Evolutionary conservation across 2,888 invertebrate genomes (phyloP), one percentile per base, ranked within the genome.

Genomic region (Emmelina monodactyla): DNA sequence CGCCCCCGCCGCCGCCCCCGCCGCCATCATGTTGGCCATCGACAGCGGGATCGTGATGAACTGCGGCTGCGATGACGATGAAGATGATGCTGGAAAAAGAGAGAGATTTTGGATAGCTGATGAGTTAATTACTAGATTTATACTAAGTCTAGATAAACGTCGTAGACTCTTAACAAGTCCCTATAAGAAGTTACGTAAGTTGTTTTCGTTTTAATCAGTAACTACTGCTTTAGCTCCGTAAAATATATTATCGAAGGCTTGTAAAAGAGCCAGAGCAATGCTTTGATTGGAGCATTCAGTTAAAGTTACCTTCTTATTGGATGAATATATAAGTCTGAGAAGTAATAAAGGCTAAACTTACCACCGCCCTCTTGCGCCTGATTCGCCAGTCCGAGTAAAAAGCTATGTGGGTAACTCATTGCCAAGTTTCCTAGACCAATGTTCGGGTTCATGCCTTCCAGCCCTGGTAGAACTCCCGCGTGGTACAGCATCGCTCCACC

Each of bases 41-140:
- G 86, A 86, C 44, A 88, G 67, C 35, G 88, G 88, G 61, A 88
- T 88, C 37, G 87, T 87, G 57, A 88, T 87, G 68, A 86, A 88
- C 62, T 88, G 87, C 28, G 83, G 83, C 53, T 82, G 82, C 38
- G 40, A 61, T 40, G 70, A 70, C 38, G 40, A 61, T 37, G 76
- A 72, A 37, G 73, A 69, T n/a, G 73, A 64, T 50, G 60, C 41
- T 47, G 51, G 2, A 42, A n/a, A 40, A 13, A 11, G 14, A 33
- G 15, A 11, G 22, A 12, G 7, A 14, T 16, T 28, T 37, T 33
- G 39, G n/a, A n/a, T n/a, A n/a, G n/a, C n/a, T n/a, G n/a, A n/a
- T n/a, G n/a, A n/a, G n/a, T n/a, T n/a, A n/a, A n/a, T n/a, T n/a
- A n/a, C n/a, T n/a, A n/a, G n/a, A n/a, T n/a, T n/a, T n/a, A n/a